These are phyloP conservation scores for Campoplex nolae DNA, from an alignment of 2,888 invertebrate species.

Conservation along the genomic window DNA sequence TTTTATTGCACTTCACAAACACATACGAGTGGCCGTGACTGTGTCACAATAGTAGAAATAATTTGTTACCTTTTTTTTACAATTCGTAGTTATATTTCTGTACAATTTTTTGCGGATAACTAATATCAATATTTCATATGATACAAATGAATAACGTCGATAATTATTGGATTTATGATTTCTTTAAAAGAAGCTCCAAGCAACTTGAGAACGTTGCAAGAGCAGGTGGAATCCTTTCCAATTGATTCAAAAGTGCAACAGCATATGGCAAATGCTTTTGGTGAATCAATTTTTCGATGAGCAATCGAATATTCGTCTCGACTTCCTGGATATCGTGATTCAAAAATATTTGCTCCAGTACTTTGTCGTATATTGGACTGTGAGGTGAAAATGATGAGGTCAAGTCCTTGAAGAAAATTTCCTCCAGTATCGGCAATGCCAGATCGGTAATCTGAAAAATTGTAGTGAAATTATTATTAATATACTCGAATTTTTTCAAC, in stretches of 20 bases:
- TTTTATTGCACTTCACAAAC: constrained; percentile 41
- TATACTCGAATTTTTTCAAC: too few species aligned
- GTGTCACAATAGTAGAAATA: constrained; percentile 48
- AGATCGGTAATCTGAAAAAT: constrained; percentile 74
- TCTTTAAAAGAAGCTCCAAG: constrained; percentile 73
- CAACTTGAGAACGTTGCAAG: constrained; percentile 80
- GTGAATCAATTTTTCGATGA: constrained; percentile 78
- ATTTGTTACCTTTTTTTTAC: constrained; percentile 17
- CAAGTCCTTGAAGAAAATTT: constrained; percentile 80
- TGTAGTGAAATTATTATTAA: not conserved
- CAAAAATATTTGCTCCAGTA: constrained; percentile 79
- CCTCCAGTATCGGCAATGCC: constrained; percentile 78
- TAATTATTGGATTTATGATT: constrained; percentile 51
- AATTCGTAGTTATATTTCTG: constrained; percentile 44
- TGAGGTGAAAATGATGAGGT: constrained; percentile 79
- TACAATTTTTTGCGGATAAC: constrained; percentile 51
- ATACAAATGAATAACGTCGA: constrained; percentile 37
- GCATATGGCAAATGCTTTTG: constrained; percentile 80
- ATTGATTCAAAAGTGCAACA: constrained; percentile 79
- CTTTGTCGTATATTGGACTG: constrained; percentile 78
- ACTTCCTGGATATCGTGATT: constrained; percentile 78
- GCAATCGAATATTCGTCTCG: constrained; percentile 75
- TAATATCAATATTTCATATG: constrained; percentile 26
- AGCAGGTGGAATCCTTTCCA: constrained; percentile 79
- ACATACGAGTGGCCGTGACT: constrained; percentile 16